A percentile compares a stretch with the other conserved stretches of the same genome.
Conservation (phyloP, 2,888 invertebrate species). For the Orgyia antiqua region DNA sequence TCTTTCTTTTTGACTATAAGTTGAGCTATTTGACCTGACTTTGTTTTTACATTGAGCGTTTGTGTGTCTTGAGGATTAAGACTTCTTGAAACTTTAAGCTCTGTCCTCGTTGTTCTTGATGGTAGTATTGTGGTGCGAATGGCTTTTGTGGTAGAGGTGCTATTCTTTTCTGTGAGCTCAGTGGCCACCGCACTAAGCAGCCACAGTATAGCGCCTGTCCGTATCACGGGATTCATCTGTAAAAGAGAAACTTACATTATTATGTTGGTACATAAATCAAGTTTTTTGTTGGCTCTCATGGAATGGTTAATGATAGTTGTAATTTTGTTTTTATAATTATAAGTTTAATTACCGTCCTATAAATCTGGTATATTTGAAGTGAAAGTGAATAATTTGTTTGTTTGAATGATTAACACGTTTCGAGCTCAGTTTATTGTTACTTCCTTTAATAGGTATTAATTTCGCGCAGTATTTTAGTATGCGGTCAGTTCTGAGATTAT, state of each 20-base stretch:
- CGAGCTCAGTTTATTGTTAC: conserved; percentile 18
- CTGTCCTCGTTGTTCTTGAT: conserved; percentile 83
- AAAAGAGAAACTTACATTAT: conserved; percentile 29
- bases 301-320: conserved; percentile 11
- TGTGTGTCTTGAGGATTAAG: conserved; percentile 87
- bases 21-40: conserved; percentile 86
- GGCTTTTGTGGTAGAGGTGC: conserved; percentile 59
- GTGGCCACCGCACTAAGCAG: conserved; percentile 44
- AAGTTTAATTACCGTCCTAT: conserved; percentile 19
- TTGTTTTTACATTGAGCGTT: conserved; percentile 86
- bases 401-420: conserved; percentile 20
- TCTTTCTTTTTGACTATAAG: conserved; percentile 86
- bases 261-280: conserved; percentile 3
- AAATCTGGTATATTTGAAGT: conserved; percentile 17
- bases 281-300: conserved; percentile 1
- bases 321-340: conserved; percentile 16
- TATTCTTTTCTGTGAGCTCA: conserved; percentile 53
- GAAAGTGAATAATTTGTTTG: conserved; percentile 28
- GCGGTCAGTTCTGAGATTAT: conserved; percentile 10
- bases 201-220: conserved; percentile 57
- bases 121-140: conserved; percentile 67
- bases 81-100: conserved; percentile 86
- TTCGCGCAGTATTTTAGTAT: conserved; percentile 8
- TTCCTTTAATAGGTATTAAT: conserved; percentile 17
- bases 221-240: conserved; percentile 73